Base-by-base conservation (phyloP, 2,113 vertebrate genomes). In the Thalassoma bifasciatum region DNA sequence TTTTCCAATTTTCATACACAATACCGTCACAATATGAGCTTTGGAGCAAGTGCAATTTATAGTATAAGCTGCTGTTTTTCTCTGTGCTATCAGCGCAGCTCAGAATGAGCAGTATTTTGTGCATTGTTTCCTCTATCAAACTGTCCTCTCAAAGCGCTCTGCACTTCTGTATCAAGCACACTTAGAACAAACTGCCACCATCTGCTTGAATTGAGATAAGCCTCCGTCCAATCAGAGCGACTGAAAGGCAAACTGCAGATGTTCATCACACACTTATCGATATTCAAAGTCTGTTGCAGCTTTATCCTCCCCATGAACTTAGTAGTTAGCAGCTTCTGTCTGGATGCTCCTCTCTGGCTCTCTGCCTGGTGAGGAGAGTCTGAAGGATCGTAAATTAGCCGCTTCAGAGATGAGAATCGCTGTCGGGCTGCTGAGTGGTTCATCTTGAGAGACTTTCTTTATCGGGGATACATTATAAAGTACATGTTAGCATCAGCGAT, bases 121-220 rank as follows among this genome's bases (percentile, higher is more conserved):
- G 66, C 50, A 73, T 75, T 66, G 50, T 70, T 83, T 70, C 71
- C 57, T 64, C 66, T 44, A 42, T 47, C 22, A 22, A 69, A 59
- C 66, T n/a, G 46, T 61, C 51, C 63, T 79, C 58, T 78, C 62
- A 60, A 56, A 69, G 26, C 42, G 1, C 46, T 69, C 36, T 54
- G 68, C 58, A 62, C 30, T 54, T 69, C 72, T 68, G 70, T 51
- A 86, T 86, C 66, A 78, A 78, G 69, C 67, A 11, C 81, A 76
- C 72, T 84, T 76, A 83, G 82, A 91, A 89, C 75, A 81, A 90
- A 87, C 81, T 66, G 49, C 75, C 78, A 67, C 90, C 91, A 92
- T 90, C 92, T 92, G 90, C 82, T 81, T 75, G 71, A 80, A 81
- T 63, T 83, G 81, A 90, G 90, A 92, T 89, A 92, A 90, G 88